These are phyloP conservation scores for Cotesia vestalis DNA, from an alignment of 1,140 invertebrate genomes.

Conservation along the genomic window DNA sequence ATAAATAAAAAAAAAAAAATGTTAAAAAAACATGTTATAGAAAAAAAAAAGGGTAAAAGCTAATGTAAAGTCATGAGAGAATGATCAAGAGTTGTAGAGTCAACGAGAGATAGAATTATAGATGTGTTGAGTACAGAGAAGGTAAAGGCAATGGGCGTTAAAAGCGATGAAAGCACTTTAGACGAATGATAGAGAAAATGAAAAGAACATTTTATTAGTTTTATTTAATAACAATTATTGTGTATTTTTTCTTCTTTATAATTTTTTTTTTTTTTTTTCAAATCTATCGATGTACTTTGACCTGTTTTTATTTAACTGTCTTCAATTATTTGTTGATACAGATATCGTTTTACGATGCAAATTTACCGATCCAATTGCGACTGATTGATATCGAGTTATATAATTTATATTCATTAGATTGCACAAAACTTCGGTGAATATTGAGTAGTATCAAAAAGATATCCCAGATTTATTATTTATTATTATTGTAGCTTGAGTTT, in stretches of 20 bases:
- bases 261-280: not conserved
- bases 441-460: constrained; percentile 18
- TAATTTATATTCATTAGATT: constrained; percentile 29
- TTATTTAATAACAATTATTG: constrained; percentile 8
- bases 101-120: not conserved
- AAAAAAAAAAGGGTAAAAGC: not conserved
- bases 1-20: too few relatives aligned
- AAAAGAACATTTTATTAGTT: not conserved
- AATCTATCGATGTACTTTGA: too few relatives aligned
- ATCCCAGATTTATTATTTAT: not conserved
- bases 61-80: not conserved
- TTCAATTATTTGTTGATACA: not conserved
- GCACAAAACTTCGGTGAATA: constrained; percentile 1
- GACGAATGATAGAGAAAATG: not conserved
- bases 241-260: not conserved
- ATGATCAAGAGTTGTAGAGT: constrained; percentile 7
- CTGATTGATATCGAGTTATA: constrained; percentile 28
- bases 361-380: constrained; percentile 15
- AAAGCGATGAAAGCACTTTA: constrained; percentile 32
- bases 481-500: too few relatives aligned
- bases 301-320: not conserved
- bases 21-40: not conserved
- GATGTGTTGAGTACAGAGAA: constrained; percentile 11
- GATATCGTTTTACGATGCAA: constrained; percentile 20
- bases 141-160: constrained; percentile 33